Percentiles rank a stretch among this genome's conserved stretches.
phyloP scores from a whole-genome alignment of 2,797 vertebrate species.

The Neosilurus mollespiculum region DNA sequence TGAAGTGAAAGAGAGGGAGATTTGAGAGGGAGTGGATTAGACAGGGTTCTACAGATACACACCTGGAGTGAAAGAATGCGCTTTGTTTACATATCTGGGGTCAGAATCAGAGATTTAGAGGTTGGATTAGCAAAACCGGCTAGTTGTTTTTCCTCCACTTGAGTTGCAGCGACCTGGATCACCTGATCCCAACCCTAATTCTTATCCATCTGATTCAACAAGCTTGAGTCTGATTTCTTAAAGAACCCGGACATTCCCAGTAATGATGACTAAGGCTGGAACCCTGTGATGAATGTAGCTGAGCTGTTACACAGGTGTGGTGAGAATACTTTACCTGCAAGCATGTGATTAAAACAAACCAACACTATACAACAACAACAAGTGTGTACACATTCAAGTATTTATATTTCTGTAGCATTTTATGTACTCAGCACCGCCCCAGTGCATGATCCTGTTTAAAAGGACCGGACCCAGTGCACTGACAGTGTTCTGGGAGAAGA shows the following conservation, averaged over 20 bases:
- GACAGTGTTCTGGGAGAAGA: not conserved
- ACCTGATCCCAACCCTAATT: not conserved
- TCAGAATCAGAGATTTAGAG: not conserved
- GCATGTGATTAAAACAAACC: not conserved
- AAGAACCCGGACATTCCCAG: not conserved
- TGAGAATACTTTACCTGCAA: not conserved
- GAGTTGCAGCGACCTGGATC: not conserved
- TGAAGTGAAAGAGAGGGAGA: too few species aligned
- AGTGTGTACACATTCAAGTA: not conserved
- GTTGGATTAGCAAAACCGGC: not conserved
- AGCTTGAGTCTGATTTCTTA: not conserved
- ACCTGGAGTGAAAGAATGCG: not conserved
- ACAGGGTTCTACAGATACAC: not conserved
- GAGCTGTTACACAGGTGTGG: not conserved
- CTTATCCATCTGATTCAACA: not conserved
- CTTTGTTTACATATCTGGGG: too few species aligned
- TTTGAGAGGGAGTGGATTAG: too few species aligned
- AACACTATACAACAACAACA: not conserved
- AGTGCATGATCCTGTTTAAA: not conserved
- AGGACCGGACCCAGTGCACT: not conserved
- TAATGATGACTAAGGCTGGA: not conserved
- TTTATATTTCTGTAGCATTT: not conserved
- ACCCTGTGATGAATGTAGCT: not conserved
- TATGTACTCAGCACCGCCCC: not conserved
- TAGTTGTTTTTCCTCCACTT: not conserved